Evolutionary conservation across 2,797 vertebrate genomes (phyloP).

Genomic region (Eupleurogrammus muticus): DNA sequence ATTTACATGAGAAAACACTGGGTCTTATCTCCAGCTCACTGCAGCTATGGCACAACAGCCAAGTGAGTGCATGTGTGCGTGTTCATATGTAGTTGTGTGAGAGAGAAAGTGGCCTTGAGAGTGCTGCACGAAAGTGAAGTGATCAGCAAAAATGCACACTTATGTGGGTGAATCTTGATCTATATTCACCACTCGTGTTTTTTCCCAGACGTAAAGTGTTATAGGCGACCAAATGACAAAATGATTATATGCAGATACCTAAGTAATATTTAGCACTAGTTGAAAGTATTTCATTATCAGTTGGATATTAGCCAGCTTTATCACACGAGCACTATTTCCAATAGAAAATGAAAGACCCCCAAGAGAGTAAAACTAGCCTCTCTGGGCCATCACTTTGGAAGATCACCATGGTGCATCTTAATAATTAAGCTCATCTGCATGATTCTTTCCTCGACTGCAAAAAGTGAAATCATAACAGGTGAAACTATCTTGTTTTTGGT

Average conservation of each 20-base stretch:
- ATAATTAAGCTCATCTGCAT: conserved; percentile 32
- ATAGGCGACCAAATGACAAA: conserved; percentile 22
- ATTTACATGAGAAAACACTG: conserved; percentile 86
- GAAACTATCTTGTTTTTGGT: too few relatives aligned
- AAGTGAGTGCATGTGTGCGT: conserved; percentile 51
- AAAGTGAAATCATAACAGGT: too few relatives aligned
- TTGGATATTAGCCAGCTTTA: conserved; percentile 49
- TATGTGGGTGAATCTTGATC: conserved; percentile 31
- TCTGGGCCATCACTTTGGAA: conserved; percentile 44
- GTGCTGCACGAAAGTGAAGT: conserved; percentile 40
- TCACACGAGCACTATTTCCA: conserved; percentile 43
- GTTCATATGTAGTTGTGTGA: conserved; percentile 31
- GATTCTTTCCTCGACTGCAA: conserved; percentile 5
- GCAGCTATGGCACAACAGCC: conserved; percentile 74
- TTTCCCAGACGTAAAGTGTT: conserved; percentile 11
- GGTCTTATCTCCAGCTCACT: conserved; percentile 82
- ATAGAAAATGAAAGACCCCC: conserved; percentile 61
- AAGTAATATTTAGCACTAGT: conserved; percentile 28
- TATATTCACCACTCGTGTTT: conserved; percentile 25
- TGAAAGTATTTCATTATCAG: conserved; percentile 48
- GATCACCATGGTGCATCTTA: conserved; percentile 33
- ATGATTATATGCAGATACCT: conserved; percentile 16
- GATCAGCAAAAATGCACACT: conserved; percentile 31
- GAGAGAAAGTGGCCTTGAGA: conserved; percentile 46
- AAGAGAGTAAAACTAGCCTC: conserved; percentile 51